Evolutionary conservation across 1,140 invertebrate species (phyloP), one percentile per base, ranked within the genome.

Genomic region (Platyscapa corneri): DNA sequence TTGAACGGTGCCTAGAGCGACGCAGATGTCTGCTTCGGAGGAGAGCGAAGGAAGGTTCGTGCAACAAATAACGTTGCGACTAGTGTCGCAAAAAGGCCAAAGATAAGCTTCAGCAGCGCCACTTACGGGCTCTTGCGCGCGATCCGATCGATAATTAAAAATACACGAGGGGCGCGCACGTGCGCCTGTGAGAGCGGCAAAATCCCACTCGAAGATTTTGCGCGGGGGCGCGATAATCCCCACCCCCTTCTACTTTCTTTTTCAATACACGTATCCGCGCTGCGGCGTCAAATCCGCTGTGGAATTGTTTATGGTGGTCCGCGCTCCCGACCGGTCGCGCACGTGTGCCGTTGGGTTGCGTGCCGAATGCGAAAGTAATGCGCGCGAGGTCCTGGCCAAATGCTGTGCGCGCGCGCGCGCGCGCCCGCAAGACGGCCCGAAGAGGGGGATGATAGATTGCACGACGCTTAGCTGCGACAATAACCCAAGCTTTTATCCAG

Each of bases 101-200:
- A 77, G 82, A 76, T 76, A 83, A 83, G 56, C 46, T 46, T 27
- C 49, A 46, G 12, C 14, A 27, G 46, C 34, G 14, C 12, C 46
- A 56, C 75, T 77, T 77, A 39, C 56, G 32, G 16, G 16, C 49
- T 27, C 80, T 46, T 14, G 46, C 30, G 46, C 70, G 72, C 72
- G 56, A 64, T 34, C 70, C 76, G 76, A 84, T 85, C 76, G 83
- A 80, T 80, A 80, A 85, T 80, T 84, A 84, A 84, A 84, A 84
- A 78, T 79, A 75, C 67, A 79, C 46, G 49, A 37, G 39, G 74
- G 74, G 20, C 18, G 0, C 37, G 65, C 81, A 12, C 34, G 32
- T 34, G 37, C 82, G 74, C 56, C 16, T 56, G 53, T 20, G 74
- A 23, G 82, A 2, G 74, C 74, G 64, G 27, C 49, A 23, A 30